Evolutionary conservation across 2,797 vertebrate species (phyloP).

Genomic region (Epinephelus malabaricus): DNA sequence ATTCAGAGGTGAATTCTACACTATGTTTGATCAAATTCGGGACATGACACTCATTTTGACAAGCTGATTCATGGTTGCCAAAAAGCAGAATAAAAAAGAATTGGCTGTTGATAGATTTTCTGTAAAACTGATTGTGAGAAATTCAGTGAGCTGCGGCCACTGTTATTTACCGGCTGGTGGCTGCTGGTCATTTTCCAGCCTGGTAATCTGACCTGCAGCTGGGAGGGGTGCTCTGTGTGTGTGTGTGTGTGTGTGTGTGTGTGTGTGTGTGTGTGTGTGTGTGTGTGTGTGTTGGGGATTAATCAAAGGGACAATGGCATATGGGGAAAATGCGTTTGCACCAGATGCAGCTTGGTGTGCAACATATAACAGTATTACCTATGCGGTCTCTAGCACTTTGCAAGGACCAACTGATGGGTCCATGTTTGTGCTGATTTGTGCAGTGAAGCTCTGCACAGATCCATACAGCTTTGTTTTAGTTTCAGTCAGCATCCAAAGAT

Average conservation of each 20-base stretch:
- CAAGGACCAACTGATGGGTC: background rate
- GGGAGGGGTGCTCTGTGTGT: slow-evolving; percentile 1
- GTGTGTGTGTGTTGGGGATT: slow-evolving; percentile 20
- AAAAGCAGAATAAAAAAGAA: background rate
- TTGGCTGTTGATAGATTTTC: background rate
- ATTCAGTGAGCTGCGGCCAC: slow-evolving; percentile 3
- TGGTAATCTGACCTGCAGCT: slow-evolving; percentile 49
- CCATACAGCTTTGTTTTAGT: background rate
- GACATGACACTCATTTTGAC: background rate
- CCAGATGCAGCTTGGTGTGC: slow-evolving; percentile 13
- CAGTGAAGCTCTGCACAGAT: background rate
- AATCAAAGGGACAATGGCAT: slow-evolving; percentile 39
- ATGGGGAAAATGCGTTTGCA: slow-evolving; percentile 1
- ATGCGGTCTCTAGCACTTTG: background rate
- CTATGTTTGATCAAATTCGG: background rate
- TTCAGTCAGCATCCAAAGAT: background rate
- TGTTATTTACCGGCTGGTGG: slow-evolving; percentile 18
- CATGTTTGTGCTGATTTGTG: background rate
- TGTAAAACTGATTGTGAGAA: background rate
- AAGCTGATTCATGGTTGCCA: background rate
- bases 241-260: slow-evolving; percentile 10
- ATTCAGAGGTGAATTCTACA: background rate
- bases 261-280: slow-evolving; percentile 12
- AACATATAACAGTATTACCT: background rate
- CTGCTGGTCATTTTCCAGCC: slow-evolving; percentile 41